Evolutionary conservation across 2,888 invertebrate genomes (phyloP).

Genomic region (Myopa testacea): DNA sequence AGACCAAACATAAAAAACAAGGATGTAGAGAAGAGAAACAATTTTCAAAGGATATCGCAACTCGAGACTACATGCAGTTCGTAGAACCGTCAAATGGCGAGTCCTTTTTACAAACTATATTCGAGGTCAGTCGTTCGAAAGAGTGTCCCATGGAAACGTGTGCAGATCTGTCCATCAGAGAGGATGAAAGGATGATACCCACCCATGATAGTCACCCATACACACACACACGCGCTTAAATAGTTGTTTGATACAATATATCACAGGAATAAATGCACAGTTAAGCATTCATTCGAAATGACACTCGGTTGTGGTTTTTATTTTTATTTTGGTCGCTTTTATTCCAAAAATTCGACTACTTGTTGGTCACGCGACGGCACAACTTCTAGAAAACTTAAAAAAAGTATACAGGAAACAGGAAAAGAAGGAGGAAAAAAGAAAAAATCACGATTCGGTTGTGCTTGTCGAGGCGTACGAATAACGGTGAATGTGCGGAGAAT

Average conservation of each 20-base stretch:
- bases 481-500: conserved; percentile 16
- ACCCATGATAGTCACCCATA: no score
- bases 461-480: conserved; percentile 25
- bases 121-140: no score
- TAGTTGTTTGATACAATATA: no score
- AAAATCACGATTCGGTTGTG: conserved; percentile 10
- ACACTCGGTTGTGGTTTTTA: background rate
- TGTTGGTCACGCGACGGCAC: background rate
- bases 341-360: background rate
- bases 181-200: no score
- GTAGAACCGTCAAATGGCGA: no score
- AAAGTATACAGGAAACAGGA: background rate
- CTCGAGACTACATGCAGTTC: no score
- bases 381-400: background rate
- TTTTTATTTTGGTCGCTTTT: background rate
- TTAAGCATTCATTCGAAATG: background rate
- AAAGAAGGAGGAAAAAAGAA: background rate
- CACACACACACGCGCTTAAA: no score
- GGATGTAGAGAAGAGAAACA: background rate
- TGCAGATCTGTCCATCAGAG: no score
- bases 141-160: no score
- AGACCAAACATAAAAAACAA: background rate
- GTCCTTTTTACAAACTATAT: no score
- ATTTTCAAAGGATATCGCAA: no score
- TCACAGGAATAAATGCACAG: no score